Percentiles rank a stretch among this genome's conserved stretches.
These are phyloP conservation scores for Stramonita haemastoma DNA, from an alignment of 2,888 invertebrate species.

Conservation along the genomic window DNA sequence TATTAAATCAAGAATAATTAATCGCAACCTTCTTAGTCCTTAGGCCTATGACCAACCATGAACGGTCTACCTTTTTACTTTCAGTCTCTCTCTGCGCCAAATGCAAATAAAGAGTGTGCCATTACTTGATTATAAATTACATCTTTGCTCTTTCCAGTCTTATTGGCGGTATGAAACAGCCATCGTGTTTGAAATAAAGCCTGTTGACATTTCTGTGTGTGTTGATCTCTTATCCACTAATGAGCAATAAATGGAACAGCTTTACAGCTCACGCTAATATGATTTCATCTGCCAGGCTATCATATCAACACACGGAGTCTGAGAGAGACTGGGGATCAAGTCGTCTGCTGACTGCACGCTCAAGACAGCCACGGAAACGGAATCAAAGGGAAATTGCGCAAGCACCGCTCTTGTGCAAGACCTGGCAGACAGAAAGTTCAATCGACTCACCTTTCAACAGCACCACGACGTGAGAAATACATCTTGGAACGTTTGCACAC, in stretches of 20 bases:
- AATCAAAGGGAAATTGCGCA: not conserved
- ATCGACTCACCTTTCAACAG: conserved; percentile 44
- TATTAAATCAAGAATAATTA: no score
- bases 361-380: not conserved
- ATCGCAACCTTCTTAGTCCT: no score
- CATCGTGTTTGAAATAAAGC: not conserved
- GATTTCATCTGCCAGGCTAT: no score
- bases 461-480: conserved; percentile 38
- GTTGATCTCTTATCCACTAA: no score
- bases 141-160: not conserved
- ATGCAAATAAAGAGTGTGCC: no score
- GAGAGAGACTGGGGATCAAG: no score
- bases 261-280: not conserved
- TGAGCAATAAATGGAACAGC: no score
- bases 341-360: not conserved
- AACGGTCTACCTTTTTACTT: no score
- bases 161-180: not conserved
- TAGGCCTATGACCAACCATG: no score
- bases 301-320: no score
- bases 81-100: no score
- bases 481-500: conserved; percentile 40
- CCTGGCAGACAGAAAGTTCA: conserved; percentile 8
- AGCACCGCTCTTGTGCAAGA: not conserved
- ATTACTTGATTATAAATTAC: no score
- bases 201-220: not conserved